These are phyloP conservation scores for Zosterops pallidus DNA, from an alignment of 2,113 vertebrate genomes.

Conservation along the genomic window DNA sequence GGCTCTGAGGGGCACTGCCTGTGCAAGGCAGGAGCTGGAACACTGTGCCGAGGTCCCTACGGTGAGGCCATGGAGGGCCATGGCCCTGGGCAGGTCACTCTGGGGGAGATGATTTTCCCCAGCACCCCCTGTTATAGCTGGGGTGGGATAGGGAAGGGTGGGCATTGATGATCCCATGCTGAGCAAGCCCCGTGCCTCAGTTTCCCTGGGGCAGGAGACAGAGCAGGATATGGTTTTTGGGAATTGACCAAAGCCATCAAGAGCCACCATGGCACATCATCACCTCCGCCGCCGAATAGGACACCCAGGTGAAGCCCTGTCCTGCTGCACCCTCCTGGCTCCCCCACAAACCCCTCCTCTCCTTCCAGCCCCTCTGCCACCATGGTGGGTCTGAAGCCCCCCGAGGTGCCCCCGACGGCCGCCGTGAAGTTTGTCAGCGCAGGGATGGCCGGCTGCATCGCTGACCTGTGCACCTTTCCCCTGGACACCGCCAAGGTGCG, in stretches of 20 bases:
- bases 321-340: fast-evolving
- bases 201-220: background rate
- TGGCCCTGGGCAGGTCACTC: fast-evolving
- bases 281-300: fast-evolving
- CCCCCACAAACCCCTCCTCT: background rate
- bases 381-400: slow-evolving; percentile 72
- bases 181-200: background rate
- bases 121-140: fast-evolving
- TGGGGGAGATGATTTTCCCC: background rate
- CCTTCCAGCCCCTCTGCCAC: background rate
- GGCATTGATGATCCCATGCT: background rate
- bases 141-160: background rate
- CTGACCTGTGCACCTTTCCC: slow-evolving; percentile 86
- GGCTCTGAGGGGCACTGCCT: background rate
- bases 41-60: background rate
- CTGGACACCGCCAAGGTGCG: slow-evolving; percentile 87
- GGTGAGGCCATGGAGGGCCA: background rate
- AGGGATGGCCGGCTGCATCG: slow-evolving; percentile 81
- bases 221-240: background rate
- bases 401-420: slow-evolving; percentile 68
- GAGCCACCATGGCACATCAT: fast-evolving
- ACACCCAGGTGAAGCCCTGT: fast-evolving
- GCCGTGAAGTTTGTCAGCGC: slow-evolving; percentile 78
- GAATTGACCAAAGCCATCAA: fast-evolving
- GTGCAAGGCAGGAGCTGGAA: background rate